Evolutionary conservation across 2,888 invertebrate species (phyloP).

Genomic region (Chydorus sphaericus): DNA sequence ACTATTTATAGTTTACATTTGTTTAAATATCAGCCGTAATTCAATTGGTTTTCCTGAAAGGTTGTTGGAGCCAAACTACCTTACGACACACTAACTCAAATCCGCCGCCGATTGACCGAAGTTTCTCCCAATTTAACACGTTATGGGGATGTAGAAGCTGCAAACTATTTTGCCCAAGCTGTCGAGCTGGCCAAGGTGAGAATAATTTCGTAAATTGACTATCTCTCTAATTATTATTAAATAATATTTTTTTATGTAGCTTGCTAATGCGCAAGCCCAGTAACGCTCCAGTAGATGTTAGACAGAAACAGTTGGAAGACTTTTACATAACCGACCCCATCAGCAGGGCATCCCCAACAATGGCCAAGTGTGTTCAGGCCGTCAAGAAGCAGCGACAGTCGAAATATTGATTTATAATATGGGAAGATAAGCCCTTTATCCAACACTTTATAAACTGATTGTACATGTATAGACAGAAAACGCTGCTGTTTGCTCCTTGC

Average conservation of each 20-base stretch:
- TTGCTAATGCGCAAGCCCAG: conserved; percentile 27
- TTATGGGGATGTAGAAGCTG: conserved; percentile 67
- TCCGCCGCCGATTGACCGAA: conserved; percentile 65
- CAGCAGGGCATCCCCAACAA: conserved; percentile 89
- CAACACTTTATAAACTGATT: not conserved
- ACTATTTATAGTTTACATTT: not conserved
- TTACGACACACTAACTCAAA: conserved; percentile 71
- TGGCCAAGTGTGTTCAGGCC: conserved; percentile 95
- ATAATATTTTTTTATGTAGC: conserved; percentile 26
- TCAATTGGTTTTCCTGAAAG: conserved; percentile 26
- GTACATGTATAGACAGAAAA: conserved; percentile 7
- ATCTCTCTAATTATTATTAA: not conserved
- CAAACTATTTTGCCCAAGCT: conserved; percentile 70
- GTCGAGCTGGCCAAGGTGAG: conserved; percentile 50
- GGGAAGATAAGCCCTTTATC: not conserved
- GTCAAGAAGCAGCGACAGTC: conserved; percentile 50
- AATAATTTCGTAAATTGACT: not conserved
- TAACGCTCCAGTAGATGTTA: conserved; percentile 45
- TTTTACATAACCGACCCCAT: conserved; percentile 87
- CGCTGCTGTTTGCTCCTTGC: not conserved
- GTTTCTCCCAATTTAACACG: conserved; percentile 77
- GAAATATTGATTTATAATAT: conserved; percentile 23
- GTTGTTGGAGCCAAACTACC: conserved; percentile 52
- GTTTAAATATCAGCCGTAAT: not conserved
- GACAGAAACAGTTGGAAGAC: conserved; percentile 62